Evolutionary conservation across 2,797 vertebrate species (phyloP).

Genomic region (Rhincodon typus): DNA sequence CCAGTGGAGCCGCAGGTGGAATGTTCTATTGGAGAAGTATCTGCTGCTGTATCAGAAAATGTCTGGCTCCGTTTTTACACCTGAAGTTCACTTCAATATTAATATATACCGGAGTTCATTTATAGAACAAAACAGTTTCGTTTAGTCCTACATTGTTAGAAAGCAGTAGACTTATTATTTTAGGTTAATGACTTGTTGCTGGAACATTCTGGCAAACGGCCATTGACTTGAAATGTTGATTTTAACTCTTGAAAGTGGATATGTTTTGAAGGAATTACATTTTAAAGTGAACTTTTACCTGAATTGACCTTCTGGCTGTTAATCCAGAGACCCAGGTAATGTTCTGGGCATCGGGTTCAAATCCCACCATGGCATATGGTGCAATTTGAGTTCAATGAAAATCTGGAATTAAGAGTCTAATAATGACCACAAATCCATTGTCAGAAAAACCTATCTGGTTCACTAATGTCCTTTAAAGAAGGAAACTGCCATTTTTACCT

Average conservation of each 20-base stretch:
- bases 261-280: not conserved
- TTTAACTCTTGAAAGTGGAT: not conserved
- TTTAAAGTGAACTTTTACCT: not conserved
- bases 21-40: not conserved
- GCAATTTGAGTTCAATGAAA: too few relatives aligned
- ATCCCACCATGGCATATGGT: too few relatives aligned
- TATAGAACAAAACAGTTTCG: not conserved
- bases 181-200: not conserved
- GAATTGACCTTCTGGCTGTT: not conserved
- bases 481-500: too few relatives aligned
- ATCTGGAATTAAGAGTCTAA: too few relatives aligned
- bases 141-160: not conserved
- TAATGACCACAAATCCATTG: too few relatives aligned
- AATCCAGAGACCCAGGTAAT: too few relatives aligned
- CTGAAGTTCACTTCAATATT: not conserved
- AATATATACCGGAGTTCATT: not conserved
- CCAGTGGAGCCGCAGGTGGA: not conserved
- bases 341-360: too few relatives aligned
- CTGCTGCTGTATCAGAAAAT: not conserved
- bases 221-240: not conserved
- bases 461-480: too few relatives aligned
- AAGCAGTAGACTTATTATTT: not conserved
- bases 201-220: not conserved
- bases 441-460: too few relatives aligned
- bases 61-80: not conserved